Conservation (phyloP, 2,797 vertebrate genomes). For the Adrianichthys oophorus region DNA sequence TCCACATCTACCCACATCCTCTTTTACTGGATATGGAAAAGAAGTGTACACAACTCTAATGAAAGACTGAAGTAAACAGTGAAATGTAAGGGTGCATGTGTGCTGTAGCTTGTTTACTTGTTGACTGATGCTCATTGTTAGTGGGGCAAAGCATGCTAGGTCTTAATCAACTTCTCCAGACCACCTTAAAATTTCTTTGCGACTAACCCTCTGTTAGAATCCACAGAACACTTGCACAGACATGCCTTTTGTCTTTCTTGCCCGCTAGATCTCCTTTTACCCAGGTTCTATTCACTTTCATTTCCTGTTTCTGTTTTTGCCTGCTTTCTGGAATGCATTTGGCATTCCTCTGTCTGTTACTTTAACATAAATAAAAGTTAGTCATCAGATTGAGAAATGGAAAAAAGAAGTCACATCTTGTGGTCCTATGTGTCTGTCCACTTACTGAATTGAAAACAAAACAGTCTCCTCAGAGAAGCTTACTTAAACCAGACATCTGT, state of each 20-base stretch:
- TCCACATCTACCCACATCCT: constrained; percentile 32
- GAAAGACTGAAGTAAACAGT: constrained; percentile 52
- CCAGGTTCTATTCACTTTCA: constrained; percentile 47
- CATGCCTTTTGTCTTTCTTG: constrained; percentile 7
- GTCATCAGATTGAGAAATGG: constrained; percentile 45
- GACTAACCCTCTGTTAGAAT: constrained; percentile 23
- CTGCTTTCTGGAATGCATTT: constrained; percentile 41
- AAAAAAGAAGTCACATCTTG: constrained; percentile 38
- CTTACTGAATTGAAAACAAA: constrained; percentile 62
- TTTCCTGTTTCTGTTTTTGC: constrained; percentile 33
- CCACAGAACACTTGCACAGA: constrained; percentile 21
- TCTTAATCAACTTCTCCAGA: constrained; percentile 48
- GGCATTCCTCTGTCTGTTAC: constrained; percentile 51
- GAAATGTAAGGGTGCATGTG: constrained; percentile 42
- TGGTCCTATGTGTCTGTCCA: constrained; percentile 41
- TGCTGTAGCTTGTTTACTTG: constrained; percentile 45
- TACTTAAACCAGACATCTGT: constrained; percentile 56
- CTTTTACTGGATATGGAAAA: constrained; percentile 44
- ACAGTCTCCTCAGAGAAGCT: constrained; percentile 27
- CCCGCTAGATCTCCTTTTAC: constrained; percentile 39
- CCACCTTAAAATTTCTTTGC: constrained; percentile 44
- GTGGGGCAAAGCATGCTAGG: constrained; percentile 22
- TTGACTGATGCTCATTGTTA: constrained; percentile 34
- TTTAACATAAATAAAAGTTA: constrained; percentile 57
- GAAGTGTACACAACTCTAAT: constrained; percentile 35